Conservation (phyloP, 2,797 vertebrate genomes). For the Odontamblyopus lacepedii region DNA sequence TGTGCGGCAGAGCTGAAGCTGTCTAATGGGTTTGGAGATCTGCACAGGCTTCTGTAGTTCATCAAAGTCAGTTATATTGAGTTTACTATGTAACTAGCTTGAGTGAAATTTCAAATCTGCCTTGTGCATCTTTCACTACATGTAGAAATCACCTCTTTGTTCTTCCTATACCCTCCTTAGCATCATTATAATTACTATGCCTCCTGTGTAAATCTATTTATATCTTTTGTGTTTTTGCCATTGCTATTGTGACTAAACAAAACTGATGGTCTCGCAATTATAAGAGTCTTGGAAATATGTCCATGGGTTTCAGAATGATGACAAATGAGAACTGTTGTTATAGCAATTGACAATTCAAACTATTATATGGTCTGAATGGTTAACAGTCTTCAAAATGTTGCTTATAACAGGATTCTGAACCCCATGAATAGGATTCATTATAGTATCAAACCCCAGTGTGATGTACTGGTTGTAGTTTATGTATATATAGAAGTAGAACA, state of each 20-base stretch:
- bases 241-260: too few relatives aligned
- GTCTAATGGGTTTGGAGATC: not conserved
- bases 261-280: too few relatives aligned
- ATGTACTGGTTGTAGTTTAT: too few relatives aligned
- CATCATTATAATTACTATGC: too few relatives aligned
- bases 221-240: too few relatives aligned
- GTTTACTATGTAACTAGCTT: not conserved
- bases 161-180: not conserved
- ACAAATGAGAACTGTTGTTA: not conserved
- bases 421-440: too few relatives aligned
- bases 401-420: too few relatives aligned
- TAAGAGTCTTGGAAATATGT: not conserved
- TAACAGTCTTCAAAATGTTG: too few relatives aligned
- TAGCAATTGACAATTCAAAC: too few relatives aligned
- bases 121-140: not conserved
- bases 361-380: too few relatives aligned
- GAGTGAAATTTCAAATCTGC: not conserved
- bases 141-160: not conserved
- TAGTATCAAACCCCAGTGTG: too few relatives aligned
- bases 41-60: not conserved
- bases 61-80: not conserved
- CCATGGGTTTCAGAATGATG: not conserved
- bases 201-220: too few relatives aligned
- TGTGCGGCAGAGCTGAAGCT: slow-evolving; percentile 13
- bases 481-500: not conserved